phyloP scores from a whole-genome alignment of 2,888 invertebrate genomes.

The Caenorhabditis becei region DNA sequence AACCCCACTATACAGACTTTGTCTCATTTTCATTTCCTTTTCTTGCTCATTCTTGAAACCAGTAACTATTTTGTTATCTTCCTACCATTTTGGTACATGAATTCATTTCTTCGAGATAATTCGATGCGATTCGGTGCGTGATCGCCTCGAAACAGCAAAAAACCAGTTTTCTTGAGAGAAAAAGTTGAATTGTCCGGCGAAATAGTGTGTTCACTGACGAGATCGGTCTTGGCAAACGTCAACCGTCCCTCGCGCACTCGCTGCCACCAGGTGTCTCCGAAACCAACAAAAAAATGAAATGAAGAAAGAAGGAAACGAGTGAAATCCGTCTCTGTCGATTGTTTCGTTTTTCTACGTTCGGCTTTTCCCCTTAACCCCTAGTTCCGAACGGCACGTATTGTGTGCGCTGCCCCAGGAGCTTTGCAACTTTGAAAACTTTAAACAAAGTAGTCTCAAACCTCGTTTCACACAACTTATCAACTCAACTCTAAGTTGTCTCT shows the following conservation, averaged over 20 bases:
- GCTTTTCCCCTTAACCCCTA: not conserved
- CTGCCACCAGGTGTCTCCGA: slow-evolving; percentile 46
- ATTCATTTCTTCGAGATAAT: not conserved
- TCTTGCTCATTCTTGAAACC: not conserved
- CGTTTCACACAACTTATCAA: not conserved
- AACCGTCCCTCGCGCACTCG: slow-evolving; percentile 60
- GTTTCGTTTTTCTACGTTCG: not conserved
- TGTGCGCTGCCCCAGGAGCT: not conserved
- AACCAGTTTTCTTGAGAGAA: slow-evolving; percentile 44
- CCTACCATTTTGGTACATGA: not conserved
- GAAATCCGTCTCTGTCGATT: not conserved
- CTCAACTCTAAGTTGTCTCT: not conserved
- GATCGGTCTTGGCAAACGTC: slow-evolving; percentile 51
- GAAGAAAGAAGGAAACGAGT: not conserved
- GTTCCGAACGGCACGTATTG: slow-evolving; percentile 8
- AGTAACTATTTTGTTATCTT: not conserved
- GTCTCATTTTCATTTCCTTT: not conserved
- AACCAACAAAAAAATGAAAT: slow-evolving; percentile 2
- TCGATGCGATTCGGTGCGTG: slow-evolving; percentile 15
- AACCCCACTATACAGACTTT: not conserved
- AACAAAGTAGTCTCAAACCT: not conserved
- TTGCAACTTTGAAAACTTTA: slow-evolving; percentile 1
- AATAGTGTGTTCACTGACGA: slow-evolving; percentile 41
- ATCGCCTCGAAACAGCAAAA: slow-evolving; percentile 25
- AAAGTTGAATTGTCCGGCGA: slow-evolving; percentile 33